Base-by-base conservation (phyloP, 2,113 vertebrate genomes). In the Mugil cephalus region DNA sequence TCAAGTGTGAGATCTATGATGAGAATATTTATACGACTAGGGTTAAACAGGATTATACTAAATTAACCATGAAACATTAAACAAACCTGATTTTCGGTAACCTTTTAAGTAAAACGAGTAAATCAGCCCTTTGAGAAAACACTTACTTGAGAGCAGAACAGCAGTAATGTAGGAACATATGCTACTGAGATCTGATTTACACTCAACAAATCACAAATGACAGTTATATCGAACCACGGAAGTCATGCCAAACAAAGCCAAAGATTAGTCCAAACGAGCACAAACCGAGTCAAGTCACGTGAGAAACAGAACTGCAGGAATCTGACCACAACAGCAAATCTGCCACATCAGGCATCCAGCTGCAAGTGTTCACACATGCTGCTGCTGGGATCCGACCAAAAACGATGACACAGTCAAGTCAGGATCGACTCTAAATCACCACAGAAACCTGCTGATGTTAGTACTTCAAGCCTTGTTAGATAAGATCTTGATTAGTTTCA, bases 171-270 rank as follows among this genome's bases (percentile, higher is more conserved):
- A 21, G 1, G 11, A 10, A 7, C 4, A 8, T 2, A 2, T 15
- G 45, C 40, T 66, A 76, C 63, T 64, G 35, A 40, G 71, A 75
- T 50, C 62, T 62, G 64, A 79, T 83, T 79, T 73, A 67, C 7
- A 45, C 9, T 52, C 45, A 8, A 47, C 61, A 21, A 3, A 43
- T 12, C 39, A 43, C 12, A 50, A 21, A 14, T 14, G 8, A 47
- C 7, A 36, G 10, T n/a, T 45, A 39, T 19, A 21, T 13, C n/a
- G 7, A 66, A 65, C 4, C 8, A 15, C 8, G 46, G 51, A 52
- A 69, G 19, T 55, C 56, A 62, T 7, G 18, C 51, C 67, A 73
- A 69, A 67, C 69, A 63, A 73, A 78, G 18, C 60, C 36, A 48
- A 46, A 1, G n/a, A 47, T 42, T 18, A 85, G 55, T 84, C 51